Percentiles rank a stretch among this genome's conserved stretches.
Evolutionary conservation across 2,888 invertebrate species (phyloP).

Genomic region (Orchesella flavescens): DNA sequence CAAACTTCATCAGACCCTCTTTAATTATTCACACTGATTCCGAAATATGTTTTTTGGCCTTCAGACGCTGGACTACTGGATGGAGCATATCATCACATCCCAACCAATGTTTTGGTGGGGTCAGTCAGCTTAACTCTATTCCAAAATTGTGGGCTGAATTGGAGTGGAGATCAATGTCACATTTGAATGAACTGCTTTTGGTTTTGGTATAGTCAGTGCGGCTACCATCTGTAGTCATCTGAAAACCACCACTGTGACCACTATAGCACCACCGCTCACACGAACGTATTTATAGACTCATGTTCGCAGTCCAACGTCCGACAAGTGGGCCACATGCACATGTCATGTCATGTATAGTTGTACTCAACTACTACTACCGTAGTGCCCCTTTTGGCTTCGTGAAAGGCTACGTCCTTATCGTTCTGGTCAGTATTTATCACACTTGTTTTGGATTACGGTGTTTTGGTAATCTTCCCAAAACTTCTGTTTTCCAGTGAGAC

Average conservation of each 20-base stretch:
- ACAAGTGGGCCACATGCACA: background rate
- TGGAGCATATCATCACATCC: too few species aligned
- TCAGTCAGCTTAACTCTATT: too few species aligned
- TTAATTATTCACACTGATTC: slow-evolving; percentile 34
- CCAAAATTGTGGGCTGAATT: background rate
- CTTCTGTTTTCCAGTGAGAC: background rate
- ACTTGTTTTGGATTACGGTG: slow-evolving; percentile 20
- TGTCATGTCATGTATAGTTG: background rate
- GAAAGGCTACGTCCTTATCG: background rate
- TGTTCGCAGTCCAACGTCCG: background rate
- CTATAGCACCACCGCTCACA: background rate
- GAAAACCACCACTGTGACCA: background rate
- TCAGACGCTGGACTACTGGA: background rate
- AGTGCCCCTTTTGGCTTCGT: background rate
- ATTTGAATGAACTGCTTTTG: background rate
- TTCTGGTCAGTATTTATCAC: slow-evolving; percentile 26
- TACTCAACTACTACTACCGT: background rate
- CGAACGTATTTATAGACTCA: slow-evolving; percentile 16
- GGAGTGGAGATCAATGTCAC: slow-evolving; percentile 42
- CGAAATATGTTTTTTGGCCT: background rate
- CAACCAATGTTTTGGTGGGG: background rate
- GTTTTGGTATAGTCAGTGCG: background rate
- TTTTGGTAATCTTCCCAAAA: slow-evolving; percentile 46
- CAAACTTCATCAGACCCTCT: background rate
- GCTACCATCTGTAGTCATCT: background rate